Evolutionary conservation across 2,888 invertebrate species (phyloP).

Genomic region (Anodontia alba): DNA sequence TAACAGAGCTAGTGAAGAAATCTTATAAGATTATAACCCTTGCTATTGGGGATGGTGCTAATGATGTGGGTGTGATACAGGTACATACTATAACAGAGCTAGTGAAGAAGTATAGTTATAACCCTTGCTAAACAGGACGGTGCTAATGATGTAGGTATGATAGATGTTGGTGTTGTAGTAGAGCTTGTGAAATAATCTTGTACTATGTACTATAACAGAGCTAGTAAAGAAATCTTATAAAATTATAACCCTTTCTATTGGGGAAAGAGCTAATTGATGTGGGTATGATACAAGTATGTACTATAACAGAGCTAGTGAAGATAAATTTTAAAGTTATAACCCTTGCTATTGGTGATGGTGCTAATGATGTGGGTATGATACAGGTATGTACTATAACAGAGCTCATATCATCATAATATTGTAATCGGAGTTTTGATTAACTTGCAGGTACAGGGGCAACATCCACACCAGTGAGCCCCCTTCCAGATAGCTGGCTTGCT

Average conservation of each 20-base stretch:
- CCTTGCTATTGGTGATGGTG: conserved; percentile 85
- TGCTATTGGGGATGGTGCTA: conserved; percentile 85
- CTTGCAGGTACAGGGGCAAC: no score
- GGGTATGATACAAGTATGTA: conserved; percentile 85
- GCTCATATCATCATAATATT: no score
- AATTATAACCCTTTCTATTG: conserved; percentile 84
- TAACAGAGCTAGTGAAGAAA: conserved; percentile 86
- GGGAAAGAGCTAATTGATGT: conserved; percentile 86
- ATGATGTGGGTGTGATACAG: conserved; percentile 86
- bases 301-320: conserved; percentile 87
- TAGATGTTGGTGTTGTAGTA: no score
- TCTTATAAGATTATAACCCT: conserved; percentile 84
- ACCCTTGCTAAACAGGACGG: conserved; percentile 85
- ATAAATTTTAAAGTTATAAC: conserved; percentile 84
- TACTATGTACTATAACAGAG: conserved; percentile 86
- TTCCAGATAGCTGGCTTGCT: no score
- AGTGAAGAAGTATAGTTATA: conserved; percentile 85
- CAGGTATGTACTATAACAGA: conserved; percentile 61
- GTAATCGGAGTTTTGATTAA: no score
- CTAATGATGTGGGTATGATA: not conserved
- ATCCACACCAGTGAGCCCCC: no score
- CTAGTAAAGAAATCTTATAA: conserved; percentile 85
- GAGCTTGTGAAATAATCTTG: conserved; percentile 85
- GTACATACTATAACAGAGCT: conserved; percentile 86
- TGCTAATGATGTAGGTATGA: conserved; percentile 86